A percentile compares a stretch with the other conserved stretches of the same genome.
These are phyloP conservation scores for Chloromyia formosa DNA, from an alignment of 2,888 invertebrate genomes.

Conservation along the genomic window DNA sequence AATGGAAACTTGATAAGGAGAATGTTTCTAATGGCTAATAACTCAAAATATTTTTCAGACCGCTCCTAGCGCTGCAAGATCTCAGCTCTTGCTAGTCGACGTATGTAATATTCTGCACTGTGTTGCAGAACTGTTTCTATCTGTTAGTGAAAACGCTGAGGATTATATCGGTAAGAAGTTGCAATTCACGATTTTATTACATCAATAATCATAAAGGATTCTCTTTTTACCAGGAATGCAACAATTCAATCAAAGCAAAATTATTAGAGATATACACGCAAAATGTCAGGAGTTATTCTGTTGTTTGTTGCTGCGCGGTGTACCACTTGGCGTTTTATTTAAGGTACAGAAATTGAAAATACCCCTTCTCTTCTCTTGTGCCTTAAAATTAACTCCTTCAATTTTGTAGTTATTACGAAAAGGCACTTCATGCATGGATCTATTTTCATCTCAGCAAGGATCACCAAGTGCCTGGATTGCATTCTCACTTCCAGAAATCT, in stretches of 20 bases:
- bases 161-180: slow-evolving; percentile 62
- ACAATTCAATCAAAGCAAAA: slow-evolving; percentile 70
- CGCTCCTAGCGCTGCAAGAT: slow-evolving; percentile 69
- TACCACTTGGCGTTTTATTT: slow-evolving; percentile 77
- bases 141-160: slow-evolving; percentile 72
- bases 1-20: too few relatives aligned
- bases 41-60: too few relatives aligned
- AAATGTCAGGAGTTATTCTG: slow-evolving; percentile 83
- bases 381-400: too few relatives aligned
- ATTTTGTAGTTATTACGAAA: slow-evolving; percentile 65
- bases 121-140: slow-evolving; percentile 76
- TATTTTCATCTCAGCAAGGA: slow-evolving; percentile 67
- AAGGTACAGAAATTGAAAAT: slow-evolving; percentile 71
- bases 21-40: too few relatives aligned
- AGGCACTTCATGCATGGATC: slow-evolving; percentile 67
- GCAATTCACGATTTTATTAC: neutral
- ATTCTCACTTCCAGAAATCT: slow-evolving; percentile 73
- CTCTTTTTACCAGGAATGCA: slow-evolving; percentile 67
- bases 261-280: slow-evolving; percentile 82
- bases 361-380: too few relatives aligned
- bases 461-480: slow-evolving; percentile 76
- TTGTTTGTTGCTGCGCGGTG: slow-evolving; percentile 77
- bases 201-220: neutral
- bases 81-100: slow-evolving; percentile 73
- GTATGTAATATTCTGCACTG: slow-evolving; percentile 81